Evolutionary conservation across 2,113 vertebrate genomes (phyloP), one percentile per base, ranked within the genome.

Genomic region (Otis tarda): DNA sequence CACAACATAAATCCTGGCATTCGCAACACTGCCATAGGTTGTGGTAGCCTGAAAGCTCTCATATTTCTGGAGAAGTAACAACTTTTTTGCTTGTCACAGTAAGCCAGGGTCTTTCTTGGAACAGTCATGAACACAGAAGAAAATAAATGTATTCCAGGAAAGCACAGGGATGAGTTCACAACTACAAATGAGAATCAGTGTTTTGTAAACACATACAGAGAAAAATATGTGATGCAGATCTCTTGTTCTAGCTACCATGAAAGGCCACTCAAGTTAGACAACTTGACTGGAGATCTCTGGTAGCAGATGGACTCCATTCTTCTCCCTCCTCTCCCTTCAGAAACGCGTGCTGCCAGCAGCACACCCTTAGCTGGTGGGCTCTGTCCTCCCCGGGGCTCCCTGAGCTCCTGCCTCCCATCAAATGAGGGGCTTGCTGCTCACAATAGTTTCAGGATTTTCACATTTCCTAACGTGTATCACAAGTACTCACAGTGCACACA

Each of bases 81-180:
- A 45, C 24, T 64, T 73, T 82, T 55, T 31, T 19, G 33, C 45
- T 88, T 86, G 90, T 69, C 82, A 73, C 53, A 39, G 13, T 28
- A 53, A 90, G 85, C 63, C 70, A 92, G 80, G 79, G 67, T 74
- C 85, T 85, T 93, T 69, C 88, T 92, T 83, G 83, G 13, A 86
- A 41, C 67, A 95, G 78, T 57, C 21, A 61, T 5, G 2, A 78
- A 55, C 53, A 83, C 35, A 69, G 63, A 92, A 93, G 63, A 76
- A 92, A 94, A 90, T 27, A 80, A 81, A 93, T 37, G 65, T 81
- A 77, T 81, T 93, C 67, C 83, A 89, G 83, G 89, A 90, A 90
- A 92, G 83, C 79, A 74, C 22, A 57, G 64, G 27, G n/a, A 50
- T 67, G 71, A 88, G 79, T 37, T 93, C 79, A 91, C 81, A 65